Evolutionary conservation across 2,113 vertebrate species (phyloP).

Genomic region (Ictalurus furcatus): DNA sequence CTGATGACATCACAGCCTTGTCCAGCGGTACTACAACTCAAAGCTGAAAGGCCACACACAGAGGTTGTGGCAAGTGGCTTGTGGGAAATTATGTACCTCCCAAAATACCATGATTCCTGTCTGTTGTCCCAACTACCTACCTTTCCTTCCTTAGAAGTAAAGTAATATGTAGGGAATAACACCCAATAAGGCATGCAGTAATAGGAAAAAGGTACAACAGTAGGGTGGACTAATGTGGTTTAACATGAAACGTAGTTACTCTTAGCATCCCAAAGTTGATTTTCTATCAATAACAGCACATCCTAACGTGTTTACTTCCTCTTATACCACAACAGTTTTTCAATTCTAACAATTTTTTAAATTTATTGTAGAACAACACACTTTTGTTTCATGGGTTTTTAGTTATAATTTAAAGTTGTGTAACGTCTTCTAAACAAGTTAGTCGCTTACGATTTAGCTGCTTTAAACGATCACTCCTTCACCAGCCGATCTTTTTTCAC

Average conservation of each 20-base stretch:
- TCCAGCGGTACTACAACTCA: neutral
- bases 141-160: neutral
- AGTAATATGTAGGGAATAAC: neutral
- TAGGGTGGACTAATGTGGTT: neutral
- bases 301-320: neutral
- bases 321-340: neutral
- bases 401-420: neutral
- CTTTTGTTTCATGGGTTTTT: neutral
- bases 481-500: neutral
- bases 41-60: constrained; percentile 17
- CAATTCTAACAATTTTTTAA: neutral
- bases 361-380: neutral
- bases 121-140: too few relatives aligned
- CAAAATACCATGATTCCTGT: neutral
- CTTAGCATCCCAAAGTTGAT: neutral
- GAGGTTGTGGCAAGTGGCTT: neutral
- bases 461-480: neutral
- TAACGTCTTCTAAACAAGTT: neutral
- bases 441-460: neutral
- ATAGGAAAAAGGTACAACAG: neutral
- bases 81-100: neutral
- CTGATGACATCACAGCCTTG: constrained; percentile 7
- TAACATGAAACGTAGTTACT: neutral
- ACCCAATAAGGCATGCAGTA: neutral
- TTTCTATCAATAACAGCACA: neutral